Evolutionary conservation across 30 jellyfish, hydroid and myxozoan species (phyloP), one percentile per base, ranked within the genome.

Genomic region (Pelagia noctiluca): DNA sequence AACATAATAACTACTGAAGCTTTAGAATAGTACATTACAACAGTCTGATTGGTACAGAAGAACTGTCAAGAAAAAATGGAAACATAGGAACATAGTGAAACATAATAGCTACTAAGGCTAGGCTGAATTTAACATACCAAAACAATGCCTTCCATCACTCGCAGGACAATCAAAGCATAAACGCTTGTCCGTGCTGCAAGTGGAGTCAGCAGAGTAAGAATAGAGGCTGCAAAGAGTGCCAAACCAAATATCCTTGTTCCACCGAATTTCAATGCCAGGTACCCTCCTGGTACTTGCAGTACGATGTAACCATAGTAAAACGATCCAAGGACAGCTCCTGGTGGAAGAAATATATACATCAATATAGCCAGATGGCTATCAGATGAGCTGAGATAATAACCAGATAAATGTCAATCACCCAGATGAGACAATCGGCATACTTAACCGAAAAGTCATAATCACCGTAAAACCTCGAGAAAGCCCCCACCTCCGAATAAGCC

Each of bases 221-320:
- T 67, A 16, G 98, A 90, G 21, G 99, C 99, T 13, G 76, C 48
- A 46, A 92, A 92, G 12, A 96, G 65, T 18, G 99, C 97, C 69
- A 82, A 66, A 69, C 99, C 99, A 80, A 96, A 96, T 53, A 96
- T 96, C 61, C 96, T 77, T 31, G 99, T 96, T 0, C 99, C 99
- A 11, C 99, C 99, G 50, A 90, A 78, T 72, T 82, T 87, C 76
- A 83, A 75, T 3, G 99, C 99, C 66, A 96, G 63, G 79, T 96
- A 96, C 3, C 99, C 99, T 2, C 99, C 99, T 1, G 99, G 99
- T 65, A 96, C 88, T 74, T 96, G 99, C 36, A 96, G 83, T 28
- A 96, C 89, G 75, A 96, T 88, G 88, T 96, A 96, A 0, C 99
- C 99, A 54, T 96, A 96, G 67, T 96, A 96, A 72, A 96, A 96